Evolutionary conservation across 1,140 invertebrate species (phyloP), one percentile per base, ranked within the genome.

Genomic region (Globodera rostochiensis): DNA sequence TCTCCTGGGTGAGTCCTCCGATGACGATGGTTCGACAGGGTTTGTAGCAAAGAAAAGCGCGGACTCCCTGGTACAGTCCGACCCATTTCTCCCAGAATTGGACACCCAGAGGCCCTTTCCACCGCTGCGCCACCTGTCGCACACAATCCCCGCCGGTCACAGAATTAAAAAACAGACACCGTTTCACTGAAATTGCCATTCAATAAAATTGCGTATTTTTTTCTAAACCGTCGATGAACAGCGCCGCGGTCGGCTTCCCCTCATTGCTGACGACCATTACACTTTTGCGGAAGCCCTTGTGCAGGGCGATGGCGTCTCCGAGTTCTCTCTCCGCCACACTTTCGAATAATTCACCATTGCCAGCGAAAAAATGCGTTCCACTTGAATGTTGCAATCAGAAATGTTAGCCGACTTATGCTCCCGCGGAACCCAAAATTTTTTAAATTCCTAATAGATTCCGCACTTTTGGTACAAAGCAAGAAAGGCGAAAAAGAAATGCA

Each of bases 201-300:
- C 6, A 60, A 70, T 19, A 64, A 75, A 21, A 2, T 11, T 36
- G 69, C 69, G 1, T 2, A 3, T 66, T 21, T 15, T 15, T 66
- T 19, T 71, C 7, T 7, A 64, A 79, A 80, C 79, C 79, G 71
- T 80, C 79, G 49, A 82, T 60, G 25, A 80, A 74, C 6, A 80
- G 36, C 1, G 79, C 79, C 4, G 79, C 73, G 19, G 67, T 60
- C 11, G 79, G 79, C 9, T 82, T 80, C 19, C 64, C 79, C 11
- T 77, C 80, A n/a, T 80, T 80, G 47, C 57, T 47, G 21, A 80
- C 80, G 15, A 80, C 78, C n/a, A 57, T n/a, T 6, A 80, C 79
- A 79, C 79, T 79, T 79, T 80, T 80, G 15, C 57, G 53, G 6
- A 80, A 25, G 11, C 78, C 79, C 21, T 64, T 60, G 66, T 66